Base-by-base conservation (phyloP, 2,113 vertebrate genomes). In the Pongo pygmaeus region DNA sequence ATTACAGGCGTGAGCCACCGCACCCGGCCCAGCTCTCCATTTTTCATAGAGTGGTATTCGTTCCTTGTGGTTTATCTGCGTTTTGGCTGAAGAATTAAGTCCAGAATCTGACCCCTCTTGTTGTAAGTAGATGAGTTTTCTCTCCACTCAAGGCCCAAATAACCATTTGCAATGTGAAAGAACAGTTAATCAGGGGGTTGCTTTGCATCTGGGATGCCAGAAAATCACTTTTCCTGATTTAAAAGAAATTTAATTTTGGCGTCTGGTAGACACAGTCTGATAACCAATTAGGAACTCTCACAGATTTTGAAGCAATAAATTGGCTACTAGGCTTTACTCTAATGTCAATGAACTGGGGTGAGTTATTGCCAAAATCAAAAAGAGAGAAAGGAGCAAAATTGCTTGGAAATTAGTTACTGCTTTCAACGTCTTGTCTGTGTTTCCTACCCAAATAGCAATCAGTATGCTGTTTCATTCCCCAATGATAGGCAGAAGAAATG, bases 201-300 rank as follows among this genome's bases (percentile, higher is more conserved):
- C 59, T 96, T 52, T 90, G 84, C 38, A 48, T 91, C 22, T 38
- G 18, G 11, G 75, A 22, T 84, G 30, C 57, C 48, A 94, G 92
- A 96, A 95, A 48, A 50, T 84, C 32, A 57, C 70, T 95, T 91
- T 86, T 57, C 32, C 30, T 72, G 3, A 16, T 84, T 81, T 67
- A 50, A 48, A n/a, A 78, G 43, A 85, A 38, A 80, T 89, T 96
- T 55, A 52, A 93, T 85, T 88, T 96, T 78, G 96, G 77, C 84
- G 57, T 88, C 50, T 67, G 30, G 69, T 83, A 57, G 72, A 84
- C 35, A 84, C 20, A 91, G 23, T 48, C 69, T 91, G 87, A 92
- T 81, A 96, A 89, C 52, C 48, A 89, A 11, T 92, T 92, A 96
- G 77, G 67, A 92, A 46, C 52, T 79, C 32, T 83, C 3, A 4